Evolutionary conservation across 2,797 vertebrate species (phyloP), one percentile per base, ranked within the genome.

Genomic region (Crenuchus spilurus): DNA sequence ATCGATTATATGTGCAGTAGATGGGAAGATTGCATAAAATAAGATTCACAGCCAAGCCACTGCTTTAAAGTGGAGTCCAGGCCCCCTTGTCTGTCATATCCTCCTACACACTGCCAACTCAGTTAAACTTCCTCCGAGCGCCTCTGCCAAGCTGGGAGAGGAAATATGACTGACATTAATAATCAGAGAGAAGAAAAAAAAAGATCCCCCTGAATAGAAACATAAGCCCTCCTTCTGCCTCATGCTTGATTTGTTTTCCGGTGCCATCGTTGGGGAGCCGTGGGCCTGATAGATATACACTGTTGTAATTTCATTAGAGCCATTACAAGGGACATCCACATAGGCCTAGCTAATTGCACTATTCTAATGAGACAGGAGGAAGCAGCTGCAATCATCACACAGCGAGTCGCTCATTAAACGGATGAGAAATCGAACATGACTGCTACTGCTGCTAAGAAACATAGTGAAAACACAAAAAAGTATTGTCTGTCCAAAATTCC

Each of bases 231-330:
- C 58, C 35, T 39, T 37, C 35, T 33, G 49, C 2, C 18, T 46
- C 39, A 26, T n/a, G 41, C 71, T 66, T 66, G 61, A 73, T 65
- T 65, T 30, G 72, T 31, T 58, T 26, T 66, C 72, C 63, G 41
- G 41, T 46, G 61, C 18, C 71, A 46, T 35, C 39, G 18, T 54
- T 26, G 37, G 35, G 22, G 11, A 37, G 55, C 55, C 1, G 10
- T 60, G 26, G 49, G 61, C 13, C 26, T 16, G 48, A 39, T 22
- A 37, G 46, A 44, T 64, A 44, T 44, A 46, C 18, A 22, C 13
- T 54, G 49, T 46, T 22, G 57, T 54, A 66, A 75, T 73, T 64
- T 65, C 28, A 20, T 68, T 39, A 46, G 7, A 9, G 37, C 37
- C 51, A 44, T 51, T 46, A 46, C 49, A n/a, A 35, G 65, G 48